phyloP scores from a whole-genome alignment of 2,113 vertebrate species.

The Zosterops japonicus region DNA sequence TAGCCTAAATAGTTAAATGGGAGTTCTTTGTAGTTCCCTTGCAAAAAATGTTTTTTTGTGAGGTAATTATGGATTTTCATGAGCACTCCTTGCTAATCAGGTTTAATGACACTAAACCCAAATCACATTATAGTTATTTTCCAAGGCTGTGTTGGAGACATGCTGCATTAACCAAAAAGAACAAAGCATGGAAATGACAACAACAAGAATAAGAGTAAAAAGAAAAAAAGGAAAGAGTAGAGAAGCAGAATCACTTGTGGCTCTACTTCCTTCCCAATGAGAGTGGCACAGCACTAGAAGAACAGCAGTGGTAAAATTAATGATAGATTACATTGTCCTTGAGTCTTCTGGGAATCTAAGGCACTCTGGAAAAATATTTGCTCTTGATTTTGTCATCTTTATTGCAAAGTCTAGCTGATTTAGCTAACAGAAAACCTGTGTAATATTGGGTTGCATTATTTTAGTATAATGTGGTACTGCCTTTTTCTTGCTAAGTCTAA shows the following conservation, averaged over 20 bases:
- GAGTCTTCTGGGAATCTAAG: neutral
- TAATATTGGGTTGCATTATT: neutral
- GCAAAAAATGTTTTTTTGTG: constrained; percentile 35
- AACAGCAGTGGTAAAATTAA: neutral
- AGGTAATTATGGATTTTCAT: constrained; percentile 69
- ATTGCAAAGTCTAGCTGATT: neutral
- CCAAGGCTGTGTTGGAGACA: constrained; percentile 31
- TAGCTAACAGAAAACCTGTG: neutral
- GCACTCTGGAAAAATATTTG: neutral
- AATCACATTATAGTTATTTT: constrained; percentile 70
- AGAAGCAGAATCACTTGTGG: neutral
- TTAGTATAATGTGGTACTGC: neutral
- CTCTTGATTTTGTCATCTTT: neutral
- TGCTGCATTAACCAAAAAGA: constrained; percentile 40
- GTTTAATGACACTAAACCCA: constrained; percentile 66
- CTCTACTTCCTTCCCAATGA: neutral
- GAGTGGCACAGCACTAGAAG: neutral
- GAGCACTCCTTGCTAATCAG: constrained; percentile 60
- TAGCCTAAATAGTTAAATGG: neutral
- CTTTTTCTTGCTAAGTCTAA: neutral
- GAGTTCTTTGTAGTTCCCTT: constrained; percentile 16
- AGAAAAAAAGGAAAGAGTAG: neutral
- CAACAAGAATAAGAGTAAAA: neutral
- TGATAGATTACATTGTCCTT: neutral
- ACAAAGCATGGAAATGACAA: neutral